Base-by-base conservation (phyloP, 2,113 vertebrate genomes). In the Dolichallabes microphthalmus region DNA sequence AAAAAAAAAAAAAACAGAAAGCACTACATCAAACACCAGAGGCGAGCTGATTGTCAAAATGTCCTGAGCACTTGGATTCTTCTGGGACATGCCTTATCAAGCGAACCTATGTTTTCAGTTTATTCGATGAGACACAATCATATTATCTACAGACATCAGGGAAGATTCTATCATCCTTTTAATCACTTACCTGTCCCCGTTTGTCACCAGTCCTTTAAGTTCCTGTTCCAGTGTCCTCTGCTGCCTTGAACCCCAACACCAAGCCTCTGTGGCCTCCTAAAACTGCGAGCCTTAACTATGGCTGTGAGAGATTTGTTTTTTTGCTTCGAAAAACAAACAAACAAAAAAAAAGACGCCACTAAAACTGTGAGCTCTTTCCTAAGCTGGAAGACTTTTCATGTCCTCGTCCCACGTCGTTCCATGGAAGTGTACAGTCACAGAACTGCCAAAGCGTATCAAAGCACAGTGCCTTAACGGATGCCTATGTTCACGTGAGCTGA, bases 391-490 rank as follows among this genome's bases (percentile, higher is more conserved):
- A 94, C 90, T 90, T 89, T 93, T 95, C 92, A 94, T 91, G 91
- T 94, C 94, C 92, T 94, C 93, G 94, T 97, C 95, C 94, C 92
- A 93, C 95, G 95, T 95, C 93, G 88, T 94, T 95, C 76, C 55
- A 35, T 39, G 94, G 93, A 89, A 93, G 92, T 95, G 95, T 95
- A 95, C 93, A 95, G 95, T 95, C 76, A 96, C 95, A 95, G 91
- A 96, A 95, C 97, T 96, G 97, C 97, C 97, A 98, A 98, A 98
- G 98, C 93, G 93, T 97, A 96, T 96, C 94, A 93, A 93, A 89
- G 96, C 95, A 96, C 97, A 96, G 98, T 99, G 98, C 98, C 98
- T 99, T 99, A 98, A 95, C 87, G 90, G 92, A 91, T 92, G 90
- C 45, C 69, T 82, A 55, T 25, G 32, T 88, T 74, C 84, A 45